Percentiles rank a stretch among this genome's conserved stretches.
Conservation (phyloP, 2,113 vertebrate genomes). For the Chrysemys picta region DNA sequence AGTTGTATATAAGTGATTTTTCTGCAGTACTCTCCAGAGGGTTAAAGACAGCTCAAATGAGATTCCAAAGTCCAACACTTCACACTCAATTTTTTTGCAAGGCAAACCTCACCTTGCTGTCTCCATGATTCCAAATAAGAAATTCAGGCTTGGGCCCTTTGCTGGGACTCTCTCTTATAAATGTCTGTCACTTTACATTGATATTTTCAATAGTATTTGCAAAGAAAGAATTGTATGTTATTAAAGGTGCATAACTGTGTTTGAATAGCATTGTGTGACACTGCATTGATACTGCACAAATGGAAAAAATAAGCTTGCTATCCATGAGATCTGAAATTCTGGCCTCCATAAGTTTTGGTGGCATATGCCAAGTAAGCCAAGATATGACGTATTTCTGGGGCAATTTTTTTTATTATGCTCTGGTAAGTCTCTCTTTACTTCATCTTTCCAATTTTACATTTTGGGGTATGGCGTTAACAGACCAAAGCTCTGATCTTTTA, state of each 20-base stretch:
- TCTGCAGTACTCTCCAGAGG: neutral
- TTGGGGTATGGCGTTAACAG: neutral
- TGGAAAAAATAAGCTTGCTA: accelerated
- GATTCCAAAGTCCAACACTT: neutral
- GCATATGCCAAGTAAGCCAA: neutral
- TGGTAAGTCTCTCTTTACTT: neutral
- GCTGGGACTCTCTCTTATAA: neutral
- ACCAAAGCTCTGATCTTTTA: neutral
- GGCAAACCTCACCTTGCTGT: neutral
- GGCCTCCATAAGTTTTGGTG: neutral
- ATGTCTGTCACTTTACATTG: neutral
- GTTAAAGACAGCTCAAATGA: neutral
- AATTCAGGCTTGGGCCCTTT: neutral
- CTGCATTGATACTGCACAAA: accelerated
- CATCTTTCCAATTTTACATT: neutral
- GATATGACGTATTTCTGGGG: neutral
- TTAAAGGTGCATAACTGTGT: neutral
- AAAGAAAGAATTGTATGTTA: neutral
- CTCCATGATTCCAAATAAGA: neutral
- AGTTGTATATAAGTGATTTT: neutral
- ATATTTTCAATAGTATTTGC: neutral
- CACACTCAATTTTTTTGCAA: neutral
- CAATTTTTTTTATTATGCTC: neutral
- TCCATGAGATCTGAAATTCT: accelerated
- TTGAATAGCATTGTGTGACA: accelerated